Evolutionary conservation across 1,140 invertebrate species (phyloP).

Genomic region (Mamestra configurata): DNA sequence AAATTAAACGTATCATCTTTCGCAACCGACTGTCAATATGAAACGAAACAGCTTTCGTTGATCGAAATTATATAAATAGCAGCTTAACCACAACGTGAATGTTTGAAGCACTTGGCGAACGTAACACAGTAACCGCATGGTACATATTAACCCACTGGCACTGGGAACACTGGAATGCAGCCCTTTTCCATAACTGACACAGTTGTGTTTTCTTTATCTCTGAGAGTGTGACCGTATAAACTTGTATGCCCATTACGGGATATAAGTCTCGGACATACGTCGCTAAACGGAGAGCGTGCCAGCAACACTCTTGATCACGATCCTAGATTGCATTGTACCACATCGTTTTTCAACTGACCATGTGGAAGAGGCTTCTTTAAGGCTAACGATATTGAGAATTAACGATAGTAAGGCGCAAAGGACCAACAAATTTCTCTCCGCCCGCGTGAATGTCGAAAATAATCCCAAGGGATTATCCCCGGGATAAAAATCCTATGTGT

Average conservation of each 20-base stretch:
- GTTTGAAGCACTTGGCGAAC: not conserved
- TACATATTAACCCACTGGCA: conserved; percentile 25
- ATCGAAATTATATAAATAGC: conserved; percentile 34
- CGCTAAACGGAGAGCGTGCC: conserved; percentile 4
- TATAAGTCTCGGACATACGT: not conserved
- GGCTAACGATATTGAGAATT: too few relatives aligned
- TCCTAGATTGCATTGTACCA: not conserved
- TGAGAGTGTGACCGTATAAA: not conserved
- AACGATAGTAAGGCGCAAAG: too few relatives aligned
- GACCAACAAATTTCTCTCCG: too few relatives aligned
- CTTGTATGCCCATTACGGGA: not conserved
- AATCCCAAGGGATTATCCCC: too few relatives aligned
- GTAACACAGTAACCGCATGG: not conserved
- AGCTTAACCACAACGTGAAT: conserved; percentile 23
- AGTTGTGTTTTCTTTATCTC: not conserved
- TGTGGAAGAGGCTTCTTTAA: too few relatives aligned
- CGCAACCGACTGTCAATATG: conserved; percentile 39
- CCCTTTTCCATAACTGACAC: conserved; percentile 7
- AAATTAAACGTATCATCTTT: conserved; percentile 35
- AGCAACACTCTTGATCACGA: not conserved
- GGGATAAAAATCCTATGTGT: too few relatives aligned
- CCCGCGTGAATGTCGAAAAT: too few relatives aligned
- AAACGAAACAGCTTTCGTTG: conserved; percentile 41
- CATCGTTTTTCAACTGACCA: too few relatives aligned
- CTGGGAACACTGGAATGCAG: conserved; percentile 22